Evolutionary conservation across 2,113 vertebrate species (phyloP), one percentile per base, ranked within the genome.

Genomic region (Calyptommatus sinebrachiatus): DNA sequence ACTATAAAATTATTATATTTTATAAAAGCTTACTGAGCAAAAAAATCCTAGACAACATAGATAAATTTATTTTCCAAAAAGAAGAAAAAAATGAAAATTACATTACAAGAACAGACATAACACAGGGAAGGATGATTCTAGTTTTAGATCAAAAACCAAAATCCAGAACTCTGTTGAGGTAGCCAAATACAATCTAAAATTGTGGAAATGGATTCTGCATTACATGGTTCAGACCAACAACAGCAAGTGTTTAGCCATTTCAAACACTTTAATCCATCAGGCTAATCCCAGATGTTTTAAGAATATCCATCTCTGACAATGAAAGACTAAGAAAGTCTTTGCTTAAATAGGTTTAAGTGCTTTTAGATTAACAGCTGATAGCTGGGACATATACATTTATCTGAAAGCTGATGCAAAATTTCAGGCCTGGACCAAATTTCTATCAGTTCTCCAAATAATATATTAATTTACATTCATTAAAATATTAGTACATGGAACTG

Each of bases 291-390:
- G 21, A 48, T 65, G 28, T 73, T 46, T 7, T 57, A 29, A 12
- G 31, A 7, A 66, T 35, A 20, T 78, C 71, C 0, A 0, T 6
- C 60, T 3, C 28, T 21, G 24, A n/a, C 29, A 29, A 9, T 31
- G 45, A 71, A 69, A n/a, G 0, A 24, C 7, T 7, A 4, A 5
- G 68, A 71, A 76, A 70, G 76, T 2, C 1, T 53, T 0, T 0
- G 73, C 5, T 70, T 16, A 65, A 73, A 2, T 1, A 1, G 46
- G 46, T 1, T n/a, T 2, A 0, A 10, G 62, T 48, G 31, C 68
- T 74, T 68, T 63, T 53, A 85, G 73, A 28, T 31, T 53, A 76
- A 53, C 45, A 69, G 26, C 1, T 48, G 26, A 1, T 78, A 67
- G 0, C 8, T 57, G 20, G 16, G 41, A 31, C 31, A 41, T 26